Conservation (phyloP, 2,113 vertebrate species). For the Hemichromis elongatus region DNA sequence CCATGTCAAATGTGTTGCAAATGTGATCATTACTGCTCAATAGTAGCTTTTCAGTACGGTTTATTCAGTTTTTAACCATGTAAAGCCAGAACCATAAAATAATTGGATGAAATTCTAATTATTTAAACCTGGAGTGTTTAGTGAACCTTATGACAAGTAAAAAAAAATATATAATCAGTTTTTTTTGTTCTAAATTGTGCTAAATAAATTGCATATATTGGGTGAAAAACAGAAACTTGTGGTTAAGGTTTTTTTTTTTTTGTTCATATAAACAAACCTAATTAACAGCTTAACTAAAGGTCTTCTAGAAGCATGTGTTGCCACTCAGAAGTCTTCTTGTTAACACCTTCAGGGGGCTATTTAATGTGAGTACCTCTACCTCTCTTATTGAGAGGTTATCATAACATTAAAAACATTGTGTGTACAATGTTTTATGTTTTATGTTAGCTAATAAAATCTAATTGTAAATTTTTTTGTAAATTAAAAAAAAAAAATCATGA, state of each 20-base stretch:
- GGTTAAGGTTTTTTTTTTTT: fast-evolving
- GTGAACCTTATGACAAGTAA: not conserved
- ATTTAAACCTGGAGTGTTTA: not conserved
- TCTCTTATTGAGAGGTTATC: not conserved
- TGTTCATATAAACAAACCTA: not conserved
- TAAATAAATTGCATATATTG: not conserved
- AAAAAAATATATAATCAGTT: not conserved
- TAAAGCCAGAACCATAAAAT: fast-evolving
- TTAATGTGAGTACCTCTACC: not conserved
- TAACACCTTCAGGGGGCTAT: not conserved
- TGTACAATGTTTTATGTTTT: too few relatives aligned
- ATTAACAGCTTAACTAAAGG: not conserved
- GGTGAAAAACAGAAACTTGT: fast-evolving
- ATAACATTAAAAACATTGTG: too few relatives aligned
- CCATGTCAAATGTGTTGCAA: not conserved
- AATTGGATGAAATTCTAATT: not conserved
- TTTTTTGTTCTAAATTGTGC: not conserved
- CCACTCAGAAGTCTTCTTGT: not conserved
- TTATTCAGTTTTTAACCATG: not conserved
- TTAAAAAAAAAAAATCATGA: too few relatives aligned
- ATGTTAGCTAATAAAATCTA: not conserved
- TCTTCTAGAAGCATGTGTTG: not conserved
- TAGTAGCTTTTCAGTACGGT: not conserved
- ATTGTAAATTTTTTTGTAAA: fast-evolving
- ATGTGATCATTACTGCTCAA: not conserved